Percentiles rank a stretch among this genome's conserved stretches.
Evolutionary conservation across 2,797 vertebrate species (phyloP).

Genomic region (Agapornis canus): DNA sequence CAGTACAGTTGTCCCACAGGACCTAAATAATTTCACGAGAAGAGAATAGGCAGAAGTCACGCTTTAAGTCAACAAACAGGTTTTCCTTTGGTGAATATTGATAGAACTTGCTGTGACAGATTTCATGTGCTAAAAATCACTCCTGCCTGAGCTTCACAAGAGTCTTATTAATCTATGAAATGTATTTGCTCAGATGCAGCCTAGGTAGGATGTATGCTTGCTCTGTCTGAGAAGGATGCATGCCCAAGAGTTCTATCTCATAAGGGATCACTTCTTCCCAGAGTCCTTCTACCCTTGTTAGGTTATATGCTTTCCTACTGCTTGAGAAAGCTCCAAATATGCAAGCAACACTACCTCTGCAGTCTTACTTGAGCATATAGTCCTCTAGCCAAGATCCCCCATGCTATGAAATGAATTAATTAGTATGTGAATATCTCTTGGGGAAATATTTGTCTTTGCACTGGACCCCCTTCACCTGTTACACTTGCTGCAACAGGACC

Average conservation of each 20-base stretch:
- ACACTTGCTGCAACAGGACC: not conserved
- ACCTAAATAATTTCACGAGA: constrained; percentile 72
- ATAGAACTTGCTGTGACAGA: constrained; percentile 43
- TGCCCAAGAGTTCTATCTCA: not conserved
- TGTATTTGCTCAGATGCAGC: not conserved
- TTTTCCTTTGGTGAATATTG: constrained; percentile 72
- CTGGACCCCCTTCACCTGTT: not conserved
- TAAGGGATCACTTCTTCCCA: not conserved
- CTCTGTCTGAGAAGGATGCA: not conserved
- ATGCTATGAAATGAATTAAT: not conserved
- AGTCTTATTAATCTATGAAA: not conserved
- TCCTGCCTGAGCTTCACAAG: not conserved
- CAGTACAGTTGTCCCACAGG: constrained; percentile 71
- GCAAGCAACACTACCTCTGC: not conserved
- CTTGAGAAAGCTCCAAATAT: not conserved
- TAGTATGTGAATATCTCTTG: not conserved
- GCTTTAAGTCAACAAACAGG: constrained; percentile 67
- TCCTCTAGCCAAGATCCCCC: not conserved
- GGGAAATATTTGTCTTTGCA: not conserved
- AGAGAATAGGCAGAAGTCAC: constrained; percentile 15
- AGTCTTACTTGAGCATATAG: not conserved
- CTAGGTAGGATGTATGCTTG: not conserved
- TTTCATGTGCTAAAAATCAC: not conserved
- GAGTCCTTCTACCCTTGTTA: not conserved
- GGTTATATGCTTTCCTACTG: not conserved